Evolutionary conservation across 2,797 vertebrate genomes (phyloP).

Genomic region (Pelobates cultripes): DNA sequence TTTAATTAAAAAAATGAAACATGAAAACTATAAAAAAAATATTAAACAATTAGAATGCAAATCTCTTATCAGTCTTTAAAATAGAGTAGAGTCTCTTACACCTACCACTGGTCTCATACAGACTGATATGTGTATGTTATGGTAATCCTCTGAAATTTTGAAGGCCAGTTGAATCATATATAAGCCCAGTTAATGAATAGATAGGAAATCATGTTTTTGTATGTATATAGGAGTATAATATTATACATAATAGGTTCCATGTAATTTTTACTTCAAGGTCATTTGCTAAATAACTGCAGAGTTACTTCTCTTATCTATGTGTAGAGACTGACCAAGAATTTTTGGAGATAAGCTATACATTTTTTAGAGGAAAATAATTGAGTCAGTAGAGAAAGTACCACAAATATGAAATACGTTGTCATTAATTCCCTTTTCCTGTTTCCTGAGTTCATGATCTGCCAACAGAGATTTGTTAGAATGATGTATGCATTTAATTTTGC

Average conservation of each 20-base stretch:
- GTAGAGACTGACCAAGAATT: constrained; percentile 63
- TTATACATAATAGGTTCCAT: background rate
- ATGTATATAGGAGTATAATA: too few species aligned
- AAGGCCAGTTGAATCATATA: too few species aligned
- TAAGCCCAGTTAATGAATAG: too few species aligned
- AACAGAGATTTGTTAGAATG: constrained; percentile 69
- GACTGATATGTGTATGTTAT: too few species aligned
- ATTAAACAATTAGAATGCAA: too few species aligned
- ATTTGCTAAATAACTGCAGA: constrained; percentile 51
- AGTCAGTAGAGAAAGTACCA: constrained; percentile 62
- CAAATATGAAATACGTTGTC: constrained; percentile 65
- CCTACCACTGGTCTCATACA: too few species aligned
- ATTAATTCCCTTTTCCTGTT: constrained; percentile 66
- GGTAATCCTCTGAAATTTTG: too few species aligned
- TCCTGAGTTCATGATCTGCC: constrained; percentile 65
- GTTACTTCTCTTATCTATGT: constrained; percentile 51
- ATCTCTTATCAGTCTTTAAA: too few species aligned
- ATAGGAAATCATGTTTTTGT: too few species aligned
- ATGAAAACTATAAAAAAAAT: too few species aligned
- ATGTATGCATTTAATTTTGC: constrained; percentile 74
- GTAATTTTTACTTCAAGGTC: constrained; percentile 57
- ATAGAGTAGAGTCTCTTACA: too few species aligned
- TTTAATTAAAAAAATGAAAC: too few species aligned
- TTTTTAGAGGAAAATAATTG: constrained; percentile 69
- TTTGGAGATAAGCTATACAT: constrained; percentile 60